Base-by-base conservation (phyloP, 2,113 vertebrate genomes). In the Ranitomeya imitator region DNA sequence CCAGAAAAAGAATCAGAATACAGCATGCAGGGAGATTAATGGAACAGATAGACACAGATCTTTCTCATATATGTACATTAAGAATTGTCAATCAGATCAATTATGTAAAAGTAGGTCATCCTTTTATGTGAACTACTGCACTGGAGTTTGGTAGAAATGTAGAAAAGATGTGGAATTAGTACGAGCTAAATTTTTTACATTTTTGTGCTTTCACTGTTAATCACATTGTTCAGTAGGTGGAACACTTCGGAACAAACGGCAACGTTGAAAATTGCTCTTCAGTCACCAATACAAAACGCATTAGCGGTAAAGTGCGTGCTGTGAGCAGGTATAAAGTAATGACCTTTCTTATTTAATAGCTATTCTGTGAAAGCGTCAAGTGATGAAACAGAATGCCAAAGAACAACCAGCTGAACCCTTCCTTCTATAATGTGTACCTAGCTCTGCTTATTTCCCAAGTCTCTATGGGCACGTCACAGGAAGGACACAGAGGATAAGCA, bases 331-430 rank as follows among this genome's bases (percentile, higher is more conserved):
- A 79, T 15, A 79, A 59, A 86, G 21, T 61, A 67, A 86, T 67
- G 61, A 79, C 61, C 85, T 86, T 71, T 86, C 51, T n/a, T 15
- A 54, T 63, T 86, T 67, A 85, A 76, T 67, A 80, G 61, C 16
- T 26, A 86, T 51, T n/a, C 51, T 57, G 51, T 80, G 31, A 59
- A 76, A 76, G 55, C 69, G 59, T 55, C 13, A 65, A 52, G 19
- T 21, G 13, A 52, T 51, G 51, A 79, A 86, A 85, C 14, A 78
- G 74, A 21, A 86, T 60, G 84, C 37, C 54, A 76, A 26, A 63
- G 12, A 82, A 31, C n/a, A 60, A 60, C 57, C 51, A 21, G 37
- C 10, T 51, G 73, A 76, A 80, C n/a, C 37, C 78, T 80, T 59
- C 59, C 23, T 31, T 21, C 54, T 31, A 80, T 18, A 74, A 45